Evolutionary conservation across 2,888 invertebrate species (phyloP), one percentile per base, ranked within the genome.

Genomic region (Sarcophaga carnaria): DNA sequence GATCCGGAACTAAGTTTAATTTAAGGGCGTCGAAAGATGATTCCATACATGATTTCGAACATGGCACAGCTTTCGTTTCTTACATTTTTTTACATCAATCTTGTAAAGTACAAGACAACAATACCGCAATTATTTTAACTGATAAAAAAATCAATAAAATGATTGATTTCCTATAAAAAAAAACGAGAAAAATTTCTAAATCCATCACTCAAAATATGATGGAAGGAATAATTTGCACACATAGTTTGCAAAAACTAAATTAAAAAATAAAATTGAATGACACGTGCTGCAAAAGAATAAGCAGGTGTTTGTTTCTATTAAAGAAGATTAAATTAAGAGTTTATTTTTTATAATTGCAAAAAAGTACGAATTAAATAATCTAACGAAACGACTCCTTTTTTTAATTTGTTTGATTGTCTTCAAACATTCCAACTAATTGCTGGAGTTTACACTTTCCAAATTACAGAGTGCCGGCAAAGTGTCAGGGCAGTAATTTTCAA

Each of bases 401-500:
- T 37, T 49, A 37, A 37, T 37, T 37, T 37, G 27, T 37, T 3
- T 10, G 10, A 37, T 25, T 63, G 27, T 17, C 54, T 54, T 54
- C 27, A 64, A 64, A 62, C 63, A n/a, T 72, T 63, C 60, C 47
- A 75, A 78, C 66, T 87, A 87, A 80, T 86, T 80, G 83, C 78
- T 84, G 79, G 67, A 70, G 66, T 69, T 14, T 8, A 17, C 75
- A 63, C 27, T 62, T 81, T 54, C 47, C n/a, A 78, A 77, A 77
- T 80, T 69, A 59, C 66, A 59, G 49, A 62, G 10, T 37, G 37
- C n/a, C 45, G 62, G 47, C 75, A 84, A 84, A 59, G 27, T 87
- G 79, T 82, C 84, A 82, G 79, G 45, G 76, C 70, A 79, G 71
- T 67, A 87, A 87, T 87, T 87, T 84, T 71, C 76, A 62, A 78